Evolutionary conservation across 2,797 vertebrate genomes (phyloP).

Genomic region (Macroramphosus scolopax): DNA sequence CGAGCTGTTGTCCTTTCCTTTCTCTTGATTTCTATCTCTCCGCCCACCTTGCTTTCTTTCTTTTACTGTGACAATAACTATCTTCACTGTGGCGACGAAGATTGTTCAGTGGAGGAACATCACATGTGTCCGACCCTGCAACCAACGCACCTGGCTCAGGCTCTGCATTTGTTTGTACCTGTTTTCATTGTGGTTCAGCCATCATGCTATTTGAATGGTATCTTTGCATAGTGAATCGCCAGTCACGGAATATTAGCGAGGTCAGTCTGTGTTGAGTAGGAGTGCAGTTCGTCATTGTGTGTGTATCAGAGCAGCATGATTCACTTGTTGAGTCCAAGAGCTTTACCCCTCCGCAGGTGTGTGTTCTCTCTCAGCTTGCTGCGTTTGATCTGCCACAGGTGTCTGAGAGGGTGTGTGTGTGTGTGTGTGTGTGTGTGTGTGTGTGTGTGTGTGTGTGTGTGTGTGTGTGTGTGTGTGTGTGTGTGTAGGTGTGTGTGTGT

Average conservation of each 20-base stretch:
- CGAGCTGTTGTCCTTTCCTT: conserved; percentile 16
- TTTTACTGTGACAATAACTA: too few species aligned
- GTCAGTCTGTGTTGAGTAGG: conserved; percentile 30
- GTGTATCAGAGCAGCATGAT: conserved; percentile 42
- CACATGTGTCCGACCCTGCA: neutral
- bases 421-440: conserved; percentile 9
- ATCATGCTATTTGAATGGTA: conserved; percentile 50
- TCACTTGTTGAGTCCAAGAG: conserved; percentile 48
- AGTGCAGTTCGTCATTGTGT: too few species aligned
- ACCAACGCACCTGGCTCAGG: conserved; percentile 28
- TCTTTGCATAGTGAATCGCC: conserved; percentile 52
- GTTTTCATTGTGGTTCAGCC: conserved; percentile 26
- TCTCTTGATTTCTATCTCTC: neutral
- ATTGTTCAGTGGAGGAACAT: conserved; percentile 20
- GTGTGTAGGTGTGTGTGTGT: too few species aligned
- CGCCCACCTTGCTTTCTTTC: too few species aligned
- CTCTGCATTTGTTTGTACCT: conserved; percentile 39
- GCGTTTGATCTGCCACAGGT: conserved; percentile 66
- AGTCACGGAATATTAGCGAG: conserved; percentile 32
- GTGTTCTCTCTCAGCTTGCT: conserved; percentile 48
- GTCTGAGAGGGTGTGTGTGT: conserved; percentile 32
- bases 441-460: conserved; percentile 26
- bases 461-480: too few species aligned
- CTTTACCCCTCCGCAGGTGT: conserved; percentile 59
- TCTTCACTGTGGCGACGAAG: too few species aligned